Base-by-base conservation (phyloP, 2,113 vertebrate species). In the Spea multiplicata region DNA sequence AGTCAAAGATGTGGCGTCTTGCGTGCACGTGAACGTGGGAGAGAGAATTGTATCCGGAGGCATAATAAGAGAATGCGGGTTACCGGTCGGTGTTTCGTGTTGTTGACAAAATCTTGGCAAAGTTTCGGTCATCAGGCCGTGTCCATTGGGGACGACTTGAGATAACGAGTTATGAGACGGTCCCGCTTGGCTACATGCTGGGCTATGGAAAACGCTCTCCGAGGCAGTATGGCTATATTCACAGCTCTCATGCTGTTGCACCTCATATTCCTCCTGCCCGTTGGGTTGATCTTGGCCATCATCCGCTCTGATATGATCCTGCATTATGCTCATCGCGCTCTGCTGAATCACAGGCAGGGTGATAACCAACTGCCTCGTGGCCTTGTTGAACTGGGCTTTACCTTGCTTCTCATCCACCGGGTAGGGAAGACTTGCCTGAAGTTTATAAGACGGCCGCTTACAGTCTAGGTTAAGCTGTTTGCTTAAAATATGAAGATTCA, bases 381-480 rank as follows among this genome's bases (percentile, higher is more conserved):
- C 85, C 76, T 88, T 94, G 85, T 91, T 83, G 86, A 96, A 97
- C 55, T 89, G 86, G 8, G 95, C 96, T 0, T 85, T 82, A 17
- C 94, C 96, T 75, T 83, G 84, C 44, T 88, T 83, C 73, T 94
- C 92, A 14, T 96, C 92, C 82, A 98, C 95, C 0, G 90, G 79
- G 82, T 96, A 98, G 1, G 96, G 91, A 4, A 98, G 87, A 44
- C 84, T 83, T 1, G 96, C 87, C 13, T 94, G 90, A 81, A 98
- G 88, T 44, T 84, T 91, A 88, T 98, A 98, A 52, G 90, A 89
- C 5, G 96, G 95, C 0, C 83, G 85, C 52, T 66, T 80, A 3
- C 93, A 94, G 64, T 94, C 89, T 3, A 98, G 88, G 55, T 88
- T 70, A 30, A 98, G 86, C 14, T 74, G 81, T 76, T 86, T 91